Evolutionary conservation across 2,113 vertebrate species (phyloP).

Genomic region (Cyanocitta stelleri): DNA sequence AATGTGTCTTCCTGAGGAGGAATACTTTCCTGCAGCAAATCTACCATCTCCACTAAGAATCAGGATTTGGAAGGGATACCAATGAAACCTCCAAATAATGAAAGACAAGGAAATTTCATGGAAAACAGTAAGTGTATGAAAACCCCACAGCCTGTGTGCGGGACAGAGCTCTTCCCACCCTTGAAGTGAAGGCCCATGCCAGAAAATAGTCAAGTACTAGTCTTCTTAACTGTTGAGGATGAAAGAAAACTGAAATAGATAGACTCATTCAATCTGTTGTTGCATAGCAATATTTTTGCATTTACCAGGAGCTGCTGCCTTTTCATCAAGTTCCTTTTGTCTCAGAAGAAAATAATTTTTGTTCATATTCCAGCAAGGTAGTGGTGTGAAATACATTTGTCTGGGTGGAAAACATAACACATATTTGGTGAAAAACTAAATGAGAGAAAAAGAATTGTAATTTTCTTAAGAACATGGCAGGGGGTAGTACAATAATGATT

Average conservation of each 20-base stretch:
- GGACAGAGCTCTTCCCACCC: neutral
- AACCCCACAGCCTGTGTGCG: neutral
- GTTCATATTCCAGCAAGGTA: neutral
- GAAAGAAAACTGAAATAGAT: neutral
- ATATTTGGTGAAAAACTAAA: neutral
- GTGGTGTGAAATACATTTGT: slow-evolving; percentile 3
- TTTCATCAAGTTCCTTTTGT: slow-evolving; percentile 36
- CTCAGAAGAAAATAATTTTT: slow-evolving; percentile 42
- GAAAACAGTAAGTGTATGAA: neutral
- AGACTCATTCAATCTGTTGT: neutral
- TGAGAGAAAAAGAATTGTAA: neutral
- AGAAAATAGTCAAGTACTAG: neutral
- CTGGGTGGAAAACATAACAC: neutral
- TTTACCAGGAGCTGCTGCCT: slow-evolving; percentile 20
- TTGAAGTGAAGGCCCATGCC: neutral
- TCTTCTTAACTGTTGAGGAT: neutral
- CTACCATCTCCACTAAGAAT: neutral
- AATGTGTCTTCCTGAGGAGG: neutral
- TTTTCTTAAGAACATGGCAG: slow-evolving; percentile 8
- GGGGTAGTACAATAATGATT: neutral
- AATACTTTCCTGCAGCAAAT: neutral
- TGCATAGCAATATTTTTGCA: slow-evolving; percentile 42
- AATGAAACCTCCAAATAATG: neutral
- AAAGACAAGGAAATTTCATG: neutral
- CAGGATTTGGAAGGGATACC: neutral